A percentile compares a stretch with the other conserved stretches of the same genome.
phyloP scores from a whole-genome alignment of 2,113 vertebrate genomes.

The Ramphastos sulfuratus region DNA sequence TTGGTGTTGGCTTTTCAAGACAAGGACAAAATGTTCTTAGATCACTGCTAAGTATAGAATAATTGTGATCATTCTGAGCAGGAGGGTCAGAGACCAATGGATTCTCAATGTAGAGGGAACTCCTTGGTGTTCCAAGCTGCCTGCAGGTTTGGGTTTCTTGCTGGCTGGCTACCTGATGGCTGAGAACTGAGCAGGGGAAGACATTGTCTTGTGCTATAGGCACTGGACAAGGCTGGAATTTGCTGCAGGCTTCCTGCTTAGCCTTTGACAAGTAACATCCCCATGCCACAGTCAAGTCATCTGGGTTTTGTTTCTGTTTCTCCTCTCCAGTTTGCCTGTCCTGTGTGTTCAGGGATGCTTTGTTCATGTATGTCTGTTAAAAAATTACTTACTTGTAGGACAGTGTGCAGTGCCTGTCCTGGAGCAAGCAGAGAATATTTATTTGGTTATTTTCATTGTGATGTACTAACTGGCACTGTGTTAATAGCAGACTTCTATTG shows the following conservation, averaged over 20 bases:
- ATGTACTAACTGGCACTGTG: neutral
- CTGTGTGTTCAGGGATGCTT: neutral
- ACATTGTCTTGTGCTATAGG: neutral
- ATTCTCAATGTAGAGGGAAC: neutral
- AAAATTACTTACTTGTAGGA: neutral
- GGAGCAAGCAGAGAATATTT: neutral
- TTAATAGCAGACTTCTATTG: neutral
- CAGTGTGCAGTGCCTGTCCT: neutral
- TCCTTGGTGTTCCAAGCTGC: neutral
- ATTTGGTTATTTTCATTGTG: neutral
- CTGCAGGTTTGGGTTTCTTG: neutral
- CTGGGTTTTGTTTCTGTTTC: neutral
- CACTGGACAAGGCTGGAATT: neutral
- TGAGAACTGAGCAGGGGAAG: neutral
- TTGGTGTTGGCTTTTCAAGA: neutral
- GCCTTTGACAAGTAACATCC: neutral
- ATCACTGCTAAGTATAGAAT: constrained; percentile 6
- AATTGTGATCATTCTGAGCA: neutral
- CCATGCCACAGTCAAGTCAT: neutral
- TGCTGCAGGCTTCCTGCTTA: neutral
- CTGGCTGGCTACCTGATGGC: neutral
- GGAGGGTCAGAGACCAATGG: neutral
- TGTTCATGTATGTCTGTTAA: neutral
- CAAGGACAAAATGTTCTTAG: neutral
- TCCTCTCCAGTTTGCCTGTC: neutral